Base-by-base conservation (phyloP, 2,113 vertebrate species). In the Odocoileus hemionus region DNA sequence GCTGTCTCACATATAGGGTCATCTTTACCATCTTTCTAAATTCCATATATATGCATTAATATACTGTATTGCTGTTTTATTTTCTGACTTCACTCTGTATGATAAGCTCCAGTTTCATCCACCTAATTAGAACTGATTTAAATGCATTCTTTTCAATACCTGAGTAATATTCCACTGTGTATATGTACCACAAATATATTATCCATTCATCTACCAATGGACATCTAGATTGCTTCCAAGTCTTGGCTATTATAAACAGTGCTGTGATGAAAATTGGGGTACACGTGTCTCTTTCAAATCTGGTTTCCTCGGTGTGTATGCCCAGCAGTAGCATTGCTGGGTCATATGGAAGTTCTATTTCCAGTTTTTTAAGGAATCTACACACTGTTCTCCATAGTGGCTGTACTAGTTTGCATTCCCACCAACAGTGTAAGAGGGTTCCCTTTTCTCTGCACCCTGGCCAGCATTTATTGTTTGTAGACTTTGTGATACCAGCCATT, bases 271-370 rank as follows among this genome's bases (percentile, higher is more conserved):
- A 64, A 33, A n/a, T 8, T n/a, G 33, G 30, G 7, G 7, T 64
- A n/a, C 61, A 64, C 2, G 33, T 64, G 61, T 64, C 30, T 17
- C 16, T 64, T 64, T n/a, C 61, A 64, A 17, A n/a, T 64, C 61
- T n/a, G 0, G 30, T n/a, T n/a, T 64, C 15, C 15, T 17, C 0
- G 0, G 30, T 64, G 16, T n/a, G 33, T 64, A 64, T 64, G 33
- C 61, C 33, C 61, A 64, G 61, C 8, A 64, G 30, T 64, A 16
- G 7, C 3, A 64, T 64, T 64, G 7, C 61, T 64, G 61, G 61
- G 33, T 64, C 16, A 16, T n/a, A 64, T n/a, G 30, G 15, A 7
- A n/a, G 7, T n/a, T 64, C 61, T 64, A n/a, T 64, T 64, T 64
- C 15, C 7, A n/a, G 15, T 33, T 64, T 17, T n/a, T 64, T 17